Evolutionary conservation across 1,140 invertebrate species (phyloP), one percentile per base, ranked within the genome.

Genomic region (Tetragonula clypearis): DNA sequence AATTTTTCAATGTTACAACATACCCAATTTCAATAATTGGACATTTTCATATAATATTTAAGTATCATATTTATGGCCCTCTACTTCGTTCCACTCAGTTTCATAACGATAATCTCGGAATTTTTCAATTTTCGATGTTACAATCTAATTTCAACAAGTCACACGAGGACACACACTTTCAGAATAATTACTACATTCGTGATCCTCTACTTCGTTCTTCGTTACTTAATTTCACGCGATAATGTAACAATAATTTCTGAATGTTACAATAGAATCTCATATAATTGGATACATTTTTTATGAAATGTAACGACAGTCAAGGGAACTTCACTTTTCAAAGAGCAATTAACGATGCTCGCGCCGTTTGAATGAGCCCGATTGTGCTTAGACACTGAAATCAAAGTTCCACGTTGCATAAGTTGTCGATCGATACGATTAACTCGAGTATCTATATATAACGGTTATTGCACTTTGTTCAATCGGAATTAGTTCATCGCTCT

Each of bases 391-490:
- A 55, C 60, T 53, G n/a, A 49, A 84, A 84, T 77, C 75, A 80
- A 65, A 85, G 68, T 74, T 81, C 60, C 49, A 26, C 26, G 26
- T 71, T 55, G 78, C 55, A 56, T 68, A 58, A 58, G 60, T n/a
- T n/a, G 62, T 76, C 73, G 73, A 82, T 82, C 84, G 79, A 85
- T 85, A 68, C 71, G 71, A 82, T 85, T 86, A 86, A 76, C 79
- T 62, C 26, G 35, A 62, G 41, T 72, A 55, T 77, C 62, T 86
- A 76, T 58, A 76, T 58, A 58, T 53, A 82, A 86, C 79, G 73
- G 84, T 86, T 86, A 86, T 77, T 86, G 84, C 73, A 86, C 84
- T 76, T 62, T 86, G 55, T 58, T 77, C 53, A 76, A 80, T 80
- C 26, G 77, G 68, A 84, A 84, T 84, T 80, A 80, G 76, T 73